Evolutionary conservation across 2,888 invertebrate species (phyloP), one percentile per base, ranked within the genome.

Genomic region (Pristionchus maxplancki): DNA sequence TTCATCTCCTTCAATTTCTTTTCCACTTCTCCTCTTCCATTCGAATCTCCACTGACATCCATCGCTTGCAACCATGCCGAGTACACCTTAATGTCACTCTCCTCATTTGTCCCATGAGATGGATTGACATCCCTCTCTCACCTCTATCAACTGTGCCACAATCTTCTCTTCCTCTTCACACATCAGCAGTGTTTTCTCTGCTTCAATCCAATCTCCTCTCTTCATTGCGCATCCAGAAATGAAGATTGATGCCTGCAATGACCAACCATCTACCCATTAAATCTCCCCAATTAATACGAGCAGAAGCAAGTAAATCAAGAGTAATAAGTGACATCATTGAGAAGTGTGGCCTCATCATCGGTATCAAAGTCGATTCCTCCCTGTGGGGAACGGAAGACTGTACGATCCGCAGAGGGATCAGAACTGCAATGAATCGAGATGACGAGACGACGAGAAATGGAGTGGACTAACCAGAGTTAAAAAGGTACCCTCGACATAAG

Each of bases 361-460:
- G 58, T 37, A 34, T 58, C 53, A 28, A 84, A 62, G 17, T 84
- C 84, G 58, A 84, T 34, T 37, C 84, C 84, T 62, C 84, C 84
- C 24, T n/a, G 34, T 3, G 84, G 84, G 8, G 40, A 28, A 84
- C 53, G 58, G 62, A 84, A 84, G 20, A 84, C 62, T 11, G 62
- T 62, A 20, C 81, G 81, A 81, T 81, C 81, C 6, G 81, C 48
- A 48, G 48, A 50, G 31, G 81, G 8, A 81, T 81, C 81, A 48
- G 28, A 81, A 50, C 81, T 81, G 48, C 0, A 81, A 50, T 28
- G 50, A n/a, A 48, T 6, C 9, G 13, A 11, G 17, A 13, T 81
- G 34, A 50, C 2, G 28, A 81, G 6, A 28, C 3, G 44, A 44
- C 9, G 5, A 31, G 31, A 81, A 78, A 9, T 9, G 40, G 28